These are phyloP conservation scores for Pagetopsis macropterus DNA, from an alignment of 2,797 vertebrate species.

Conservation along the genomic window DNA sequence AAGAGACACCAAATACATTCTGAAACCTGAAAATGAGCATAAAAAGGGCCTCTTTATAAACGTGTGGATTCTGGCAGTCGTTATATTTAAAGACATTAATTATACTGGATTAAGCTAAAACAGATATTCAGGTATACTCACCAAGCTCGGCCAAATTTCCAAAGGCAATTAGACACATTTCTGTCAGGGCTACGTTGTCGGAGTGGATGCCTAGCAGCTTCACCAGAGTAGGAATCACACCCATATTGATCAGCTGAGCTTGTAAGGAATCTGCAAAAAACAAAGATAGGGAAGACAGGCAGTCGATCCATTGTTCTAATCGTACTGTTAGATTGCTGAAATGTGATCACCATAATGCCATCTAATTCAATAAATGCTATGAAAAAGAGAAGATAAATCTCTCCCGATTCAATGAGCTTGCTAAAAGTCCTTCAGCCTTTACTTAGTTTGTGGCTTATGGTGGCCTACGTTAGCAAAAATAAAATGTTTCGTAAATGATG, in stretches of 20 bases:
- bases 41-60: too few relatives aligned
- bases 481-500: too few relatives aligned
- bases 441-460: too few relatives aligned
- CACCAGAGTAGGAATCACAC: conserved; percentile 97
- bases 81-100: not conserved
- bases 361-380: not conserved
- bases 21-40: too few relatives aligned
- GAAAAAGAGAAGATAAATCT: not conserved
- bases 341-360: too few relatives aligned
- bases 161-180: conserved; percentile 99
- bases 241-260: conserved; percentile 98
- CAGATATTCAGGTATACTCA: conserved; percentile 68
- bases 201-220: conserved; percentile 94
- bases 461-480: too few relatives aligned
- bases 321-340: not conserved
- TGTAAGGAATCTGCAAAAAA: conserved; percentile 91
- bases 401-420: not conserved
- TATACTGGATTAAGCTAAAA: not conserved
- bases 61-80: not conserved
- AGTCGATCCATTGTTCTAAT: not conserved
- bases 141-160: conserved; percentile 98
- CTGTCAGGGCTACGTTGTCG: conserved; percentile 93
- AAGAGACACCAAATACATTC: too few relatives aligned
- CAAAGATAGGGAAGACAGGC: conserved; percentile 11
- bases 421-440: not conserved